A percentile compares a stretch with the other conserved stretches of the same genome.
Evolutionary conservation across 2,797 vertebrate genomes (phyloP).

Genomic region (Austrolebias charrua): DNA sequence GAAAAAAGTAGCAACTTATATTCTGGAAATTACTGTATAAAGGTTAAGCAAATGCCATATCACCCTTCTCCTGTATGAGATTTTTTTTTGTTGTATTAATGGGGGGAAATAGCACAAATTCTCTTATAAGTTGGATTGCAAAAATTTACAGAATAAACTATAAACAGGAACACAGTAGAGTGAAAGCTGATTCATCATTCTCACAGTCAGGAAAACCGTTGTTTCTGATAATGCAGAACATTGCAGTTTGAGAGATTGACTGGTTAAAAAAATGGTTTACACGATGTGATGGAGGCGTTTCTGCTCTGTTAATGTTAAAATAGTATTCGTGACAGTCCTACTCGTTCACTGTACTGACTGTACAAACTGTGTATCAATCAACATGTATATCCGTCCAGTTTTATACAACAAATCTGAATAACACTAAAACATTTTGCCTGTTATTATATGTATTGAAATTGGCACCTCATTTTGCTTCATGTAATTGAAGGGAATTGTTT

Average conservation of each 20-base stretch:
- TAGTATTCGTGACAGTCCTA: neutral
- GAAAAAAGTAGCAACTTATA: too few relatives aligned
- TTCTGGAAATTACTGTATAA: too few relatives aligned
- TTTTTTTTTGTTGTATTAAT: too few relatives aligned
- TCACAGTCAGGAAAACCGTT: too few relatives aligned
- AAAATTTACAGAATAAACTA: too few relatives aligned
- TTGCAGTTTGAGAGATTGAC: neutral
- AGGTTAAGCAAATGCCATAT: too few relatives aligned
- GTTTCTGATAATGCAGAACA: neutral
- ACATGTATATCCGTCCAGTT: neutral
- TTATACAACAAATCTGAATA: neutral
- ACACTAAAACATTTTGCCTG: neutral
- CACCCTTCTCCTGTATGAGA: too few relatives aligned
- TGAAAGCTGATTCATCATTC: too few relatives aligned
- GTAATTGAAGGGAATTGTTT: neutral
- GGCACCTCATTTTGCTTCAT: neutral
- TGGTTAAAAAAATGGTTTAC: neutral
- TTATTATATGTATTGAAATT: neutral
- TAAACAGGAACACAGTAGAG: too few relatives aligned
- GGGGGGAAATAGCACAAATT: too few relatives aligned
- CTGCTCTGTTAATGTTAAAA: conserved; percentile 6
- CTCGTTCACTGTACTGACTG: neutral
- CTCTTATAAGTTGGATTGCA: too few relatives aligned
- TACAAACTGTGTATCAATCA: neutral
- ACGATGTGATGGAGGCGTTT: neutral